Evolutionary conservation across 2,888 invertebrate species (phyloP), one percentile per base, ranked within the genome.

Genomic region (Noctua comes): DNA sequence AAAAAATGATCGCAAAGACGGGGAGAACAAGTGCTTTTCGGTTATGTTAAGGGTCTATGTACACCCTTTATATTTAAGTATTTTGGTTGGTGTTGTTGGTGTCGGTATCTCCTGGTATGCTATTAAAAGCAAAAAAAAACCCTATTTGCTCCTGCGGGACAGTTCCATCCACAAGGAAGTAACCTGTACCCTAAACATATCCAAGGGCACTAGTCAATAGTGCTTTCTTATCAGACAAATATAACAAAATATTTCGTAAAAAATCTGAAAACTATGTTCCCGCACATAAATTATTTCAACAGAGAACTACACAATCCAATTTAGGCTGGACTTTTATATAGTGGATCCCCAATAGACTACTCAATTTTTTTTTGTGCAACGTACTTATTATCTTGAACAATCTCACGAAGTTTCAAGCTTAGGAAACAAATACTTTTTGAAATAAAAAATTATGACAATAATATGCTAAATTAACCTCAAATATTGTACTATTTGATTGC

Each of bases 221-320:
- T 27, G 27, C 6, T 16, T 13, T 59, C 18, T 18, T 16, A 59
- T 1, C 59, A 27, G 16, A 59, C n/a, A 5, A 57, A n/a, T 27
- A 59, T n/a, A 5, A 21, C 5, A 40, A 65, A 24, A n/a, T 21
- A 59, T 40, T 40, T 40, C 6, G 2, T 18, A 8, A 4, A 66
- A n/a, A 16, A 4, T 2, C 24, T 51, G 16, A 51, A 18, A n/a
- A 71, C 31, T n/a, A 36, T 31, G 21, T 31, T n/a, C 31, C 27
- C 46, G 5, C 8, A 27, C 7, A 2, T 1, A 57, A 65, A 75
- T 54, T 13, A 46, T 48, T 84, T 48, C 16, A 36, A 27, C 40
- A 69, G 46, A 68, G 31, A 77, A 65, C 71, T 54, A 51, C 40
- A 21, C 36, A 64, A 82, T 85, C n/a, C 54, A 36, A 76, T 73